phyloP scores from a whole-genome alignment of 2,888 invertebrate species.

The Synanthedon vespiformis region DNA sequence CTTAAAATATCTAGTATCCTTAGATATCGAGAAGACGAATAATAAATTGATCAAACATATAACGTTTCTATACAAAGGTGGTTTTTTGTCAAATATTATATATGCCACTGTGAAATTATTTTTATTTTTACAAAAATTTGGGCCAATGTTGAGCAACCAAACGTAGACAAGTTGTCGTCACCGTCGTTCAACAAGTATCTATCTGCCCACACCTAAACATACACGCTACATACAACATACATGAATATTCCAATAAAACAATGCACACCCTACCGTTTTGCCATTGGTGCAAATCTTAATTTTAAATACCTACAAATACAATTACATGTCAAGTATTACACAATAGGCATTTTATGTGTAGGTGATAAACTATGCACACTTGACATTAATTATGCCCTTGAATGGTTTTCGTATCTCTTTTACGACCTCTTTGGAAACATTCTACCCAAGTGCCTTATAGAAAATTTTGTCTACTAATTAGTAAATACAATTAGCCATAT shows the following conservation, averaged over 20 bases:
- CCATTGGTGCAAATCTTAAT: conserved; percentile 6
- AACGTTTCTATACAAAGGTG: no score
- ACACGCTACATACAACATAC: background rate
- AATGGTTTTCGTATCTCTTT: conserved; percentile 1
- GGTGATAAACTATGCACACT: conserved; percentile 41
- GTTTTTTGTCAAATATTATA: no score
- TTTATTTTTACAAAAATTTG: no score
- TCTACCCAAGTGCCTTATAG: background rate
- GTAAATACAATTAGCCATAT: no score
- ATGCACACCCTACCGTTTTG: background rate
- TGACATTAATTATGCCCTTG: conserved; percentile 31
- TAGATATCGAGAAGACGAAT: no score
- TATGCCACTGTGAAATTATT: no score
- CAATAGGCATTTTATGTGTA: conserved; percentile 43
- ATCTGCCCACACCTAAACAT: background rate
- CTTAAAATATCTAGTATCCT: no score
- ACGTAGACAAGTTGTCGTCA: no score
- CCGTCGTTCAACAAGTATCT: background rate
- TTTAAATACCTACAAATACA: conserved; percentile 21
- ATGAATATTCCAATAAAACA: background rate
- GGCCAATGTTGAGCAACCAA: no score
- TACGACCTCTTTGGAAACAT: background rate
- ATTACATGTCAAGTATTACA: conserved; percentile 19
- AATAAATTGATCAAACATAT: no score
- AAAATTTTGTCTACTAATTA: no score